Evolutionary conservation across 2,888 invertebrate species (phyloP).

Genomic region (Hirtodrosophila duncani): DNA sequence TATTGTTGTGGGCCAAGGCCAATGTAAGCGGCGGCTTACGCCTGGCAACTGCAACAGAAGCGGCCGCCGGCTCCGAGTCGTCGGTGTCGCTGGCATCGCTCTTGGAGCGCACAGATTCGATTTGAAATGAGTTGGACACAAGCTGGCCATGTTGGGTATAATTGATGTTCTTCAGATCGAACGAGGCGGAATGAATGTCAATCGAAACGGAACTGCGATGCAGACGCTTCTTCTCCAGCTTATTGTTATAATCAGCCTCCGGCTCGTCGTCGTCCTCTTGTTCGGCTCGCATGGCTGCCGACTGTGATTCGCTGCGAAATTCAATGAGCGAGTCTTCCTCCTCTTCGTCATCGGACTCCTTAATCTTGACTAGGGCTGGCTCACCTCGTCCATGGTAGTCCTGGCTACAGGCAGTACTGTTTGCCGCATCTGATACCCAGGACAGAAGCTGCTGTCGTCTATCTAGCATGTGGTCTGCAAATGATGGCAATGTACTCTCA

Average conservation of each 20-base stretch:
- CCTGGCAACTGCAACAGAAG: too few relatives aligned
- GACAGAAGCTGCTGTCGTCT: constrained; percentile 58
- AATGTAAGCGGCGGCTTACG: constrained; percentile 76
- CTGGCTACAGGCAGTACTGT: constrained; percentile 59
- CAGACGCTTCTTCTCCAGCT: constrained; percentile 5
- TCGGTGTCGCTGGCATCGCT: constrained; percentile 39
- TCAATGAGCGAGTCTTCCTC: constrained; percentile 75
- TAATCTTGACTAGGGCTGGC: constrained; percentile 20
- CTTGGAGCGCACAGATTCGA: constrained; percentile 75
- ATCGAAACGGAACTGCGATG: constrained; percentile 61
- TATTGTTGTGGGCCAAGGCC: constrained; percentile 59
- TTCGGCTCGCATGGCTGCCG: constrained; percentile 53
- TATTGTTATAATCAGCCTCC: constrained; percentile 15
- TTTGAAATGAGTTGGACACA: constrained; percentile 77
- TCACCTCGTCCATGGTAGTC: constrained; percentile 37
- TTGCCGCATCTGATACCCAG: constrained; percentile 69
- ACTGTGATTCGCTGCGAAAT: constrained; percentile 75
- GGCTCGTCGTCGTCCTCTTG: constrained; percentile 17
- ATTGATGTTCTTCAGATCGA: constrained; percentile 67
- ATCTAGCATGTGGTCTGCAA: constrained; percentile 46
- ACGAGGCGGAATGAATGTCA: constrained; percentile 71
- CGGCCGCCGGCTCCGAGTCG: constrained; percentile 25
- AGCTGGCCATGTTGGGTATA: constrained; percentile 68
- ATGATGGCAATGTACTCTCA: constrained; percentile 64
- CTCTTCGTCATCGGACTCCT: constrained; percentile 48